Evolutionary conservation across 2,888 invertebrate genomes (phyloP), one percentile per base, ranked within the genome.

Genomic region (Drosophila koepferae): DNA sequence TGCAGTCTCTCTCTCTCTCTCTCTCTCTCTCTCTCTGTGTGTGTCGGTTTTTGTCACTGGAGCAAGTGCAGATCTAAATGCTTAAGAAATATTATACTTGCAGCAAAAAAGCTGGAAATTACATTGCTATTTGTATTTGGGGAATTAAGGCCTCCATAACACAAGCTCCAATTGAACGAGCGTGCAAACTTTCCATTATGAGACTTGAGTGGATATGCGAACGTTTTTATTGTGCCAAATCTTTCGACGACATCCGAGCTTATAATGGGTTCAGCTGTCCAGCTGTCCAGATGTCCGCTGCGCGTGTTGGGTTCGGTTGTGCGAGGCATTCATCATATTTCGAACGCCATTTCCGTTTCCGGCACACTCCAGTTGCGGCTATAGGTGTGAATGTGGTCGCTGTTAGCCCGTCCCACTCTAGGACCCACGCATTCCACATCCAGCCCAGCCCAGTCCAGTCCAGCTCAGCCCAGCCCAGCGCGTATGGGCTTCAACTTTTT

Each of bases 81-180:
- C 68, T 74, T 81, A 69, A 36, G 72, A 78, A 74, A 53, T 76
- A 28, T 28, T 28, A 4, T 55, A 34, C n/a, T 66, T 58, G 34
- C 9, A 51, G 48, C 58, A 77, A 80, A 79, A 70, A 70, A 71
- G 59, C 66, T 63, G 80, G 77, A 85, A 85, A 73, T 86, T 86
- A 77, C 79, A 81, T 74, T 80, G 83, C 80, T 76, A 85, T 85
- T 85, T 86, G 81, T 77, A 86, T 84, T 85, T 62, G 36, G 77
- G 82, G 81, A 86, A 76, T 84, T 73, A 55, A 31, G n/a, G 28
- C 51, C 18, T 40, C 0, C 12, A 7, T 20, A 44, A 44, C 12
- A 20, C 5, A 14, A 23, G 14, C 10, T 14, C 59, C 55, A 64
- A 59, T 65, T 66, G 54, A 78, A 77, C 60, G 72, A 41, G 36